Evolutionary conservation across 2,113 vertebrate genomes (phyloP).

Genomic region (Suricata suricatta): DNA sequence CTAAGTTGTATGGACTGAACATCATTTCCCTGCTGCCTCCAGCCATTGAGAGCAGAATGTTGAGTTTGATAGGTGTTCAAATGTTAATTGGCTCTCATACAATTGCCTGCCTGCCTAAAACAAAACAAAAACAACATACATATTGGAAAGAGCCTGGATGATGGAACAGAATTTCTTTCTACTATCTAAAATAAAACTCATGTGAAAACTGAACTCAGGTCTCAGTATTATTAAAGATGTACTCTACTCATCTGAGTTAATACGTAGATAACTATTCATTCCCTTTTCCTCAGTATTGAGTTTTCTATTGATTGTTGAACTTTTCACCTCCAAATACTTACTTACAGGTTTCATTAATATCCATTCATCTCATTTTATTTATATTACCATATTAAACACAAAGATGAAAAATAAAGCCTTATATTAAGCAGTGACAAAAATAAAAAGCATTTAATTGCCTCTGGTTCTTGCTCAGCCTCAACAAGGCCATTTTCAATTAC

Average conservation of each 20-base stretch:
- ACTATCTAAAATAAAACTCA: not conserved
- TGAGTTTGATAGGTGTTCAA: not conserved
- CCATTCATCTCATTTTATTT: slow-evolving; percentile 26
- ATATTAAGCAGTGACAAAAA: slow-evolving; percentile 16
- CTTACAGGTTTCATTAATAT: slow-evolving; percentile 31
- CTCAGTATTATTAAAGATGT: not conserved
- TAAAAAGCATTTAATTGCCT: slow-evolving; percentile 48
- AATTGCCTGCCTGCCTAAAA: not conserved
- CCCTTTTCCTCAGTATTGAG: not conserved
- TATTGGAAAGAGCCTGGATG: not conserved
- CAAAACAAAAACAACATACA: not conserved
- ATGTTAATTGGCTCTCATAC: not conserved
- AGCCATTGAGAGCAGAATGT: not conserved
- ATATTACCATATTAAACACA: slow-evolving; percentile 5
- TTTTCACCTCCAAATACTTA: not conserved
- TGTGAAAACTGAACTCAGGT: not conserved
- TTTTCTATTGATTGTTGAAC: not conserved
- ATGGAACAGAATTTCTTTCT: not conserved
- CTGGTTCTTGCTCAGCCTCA: slow-evolving; percentile 27
- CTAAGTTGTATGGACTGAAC: not conserved
- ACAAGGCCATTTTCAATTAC: slow-evolving; percentile 53
- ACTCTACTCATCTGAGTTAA: not conserved
- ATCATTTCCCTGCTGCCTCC: not conserved
- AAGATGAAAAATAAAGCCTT: slow-evolving; percentile 32
- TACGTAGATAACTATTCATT: not conserved